Evolutionary conservation across 2,888 invertebrate species (phyloP), one percentile per base, ranked within the genome.

Genomic region (Elysia crispata): DNA sequence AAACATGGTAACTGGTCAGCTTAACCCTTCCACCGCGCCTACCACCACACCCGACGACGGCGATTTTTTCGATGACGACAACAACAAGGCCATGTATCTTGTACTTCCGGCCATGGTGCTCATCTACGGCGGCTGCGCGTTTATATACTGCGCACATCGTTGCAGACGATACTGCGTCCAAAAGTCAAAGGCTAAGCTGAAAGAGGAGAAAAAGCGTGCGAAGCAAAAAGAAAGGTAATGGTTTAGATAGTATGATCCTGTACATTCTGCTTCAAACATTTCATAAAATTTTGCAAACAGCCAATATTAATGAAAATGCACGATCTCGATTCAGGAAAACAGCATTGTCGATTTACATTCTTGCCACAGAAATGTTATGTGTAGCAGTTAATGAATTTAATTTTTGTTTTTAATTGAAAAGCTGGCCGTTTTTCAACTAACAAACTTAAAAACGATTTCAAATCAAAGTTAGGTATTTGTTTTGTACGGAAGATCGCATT

Each of bases 61-160:
- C 20, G 84, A 83, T 18, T 86, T 87, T 62, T 86, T 84, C 57
- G 83, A 83, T 1, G 85, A 87, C 80, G 83, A 82, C 67, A 85
- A 87, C 81, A 87, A 87, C 79, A 84, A 82, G 83, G 87, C 87
- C 8, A 86, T 87, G 85, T 86, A 79, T 72, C 69, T 85, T 25
- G 85, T 87, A 5, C 80, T 87, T 25, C 87, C 87, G 15, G 60
- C 85, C 11, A 82, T 87, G 54, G 76, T 86, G 25, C 80, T 86
- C n/a, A 79, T 87, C 25, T 86, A 86, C 30, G 86, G 86, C 28
- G 85, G 86, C 1, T 87, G 87, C 67, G 80, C 85, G 74, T 82
- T 82, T 64, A 84, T 86, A 30, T 87, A 87, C 75, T 87, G 86
- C 79, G 76, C 85, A 41, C 79, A 84, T 77, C 85, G 84, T 74